phyloP scores from a whole-genome alignment of 2,888 invertebrate species.

The Adela reaumurella region DNA sequence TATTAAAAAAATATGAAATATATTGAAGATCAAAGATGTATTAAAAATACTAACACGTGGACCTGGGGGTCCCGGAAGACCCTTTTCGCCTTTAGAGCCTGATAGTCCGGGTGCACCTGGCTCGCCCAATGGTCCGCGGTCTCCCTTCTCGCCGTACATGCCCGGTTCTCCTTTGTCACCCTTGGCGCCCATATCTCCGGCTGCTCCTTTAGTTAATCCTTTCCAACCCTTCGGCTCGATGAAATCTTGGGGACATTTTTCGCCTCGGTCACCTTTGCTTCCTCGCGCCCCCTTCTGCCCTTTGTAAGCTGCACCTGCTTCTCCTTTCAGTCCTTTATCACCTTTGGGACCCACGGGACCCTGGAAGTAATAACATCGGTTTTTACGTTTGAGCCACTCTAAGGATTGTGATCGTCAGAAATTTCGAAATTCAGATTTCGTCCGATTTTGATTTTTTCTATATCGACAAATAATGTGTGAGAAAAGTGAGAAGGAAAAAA shows the following conservation, averaged over 20 bases:
- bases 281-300: slow-evolving; percentile 65
- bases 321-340: slow-evolving; percentile 64
- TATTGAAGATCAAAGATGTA: no score
- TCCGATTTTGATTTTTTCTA: no score
- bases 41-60: slow-evolving; percentile 72
- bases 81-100: slow-evolving; percentile 84
- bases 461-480: no score
- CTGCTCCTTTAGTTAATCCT: slow-evolving; percentile 33
- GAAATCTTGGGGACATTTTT: slow-evolving; percentile 26
- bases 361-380: slow-evolving; percentile 29
- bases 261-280: slow-evolving; percentile 49
- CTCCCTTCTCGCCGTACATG: slow-evolving; percentile 64
- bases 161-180: slow-evolving; percentile 62
- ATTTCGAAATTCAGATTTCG: no score
- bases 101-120: slow-evolving; percentile 62
- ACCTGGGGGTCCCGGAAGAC: slow-evolving; percentile 78
- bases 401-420: no score
- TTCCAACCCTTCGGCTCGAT: slow-evolving; percentile 30
- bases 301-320: slow-evolving; percentile 43
- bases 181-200: slow-evolving; percentile 55
- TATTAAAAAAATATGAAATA: no score
- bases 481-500: no score
- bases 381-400: no score
- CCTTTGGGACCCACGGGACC: slow-evolving; percentile 70
- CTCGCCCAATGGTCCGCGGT: slow-evolving; percentile 66